Base-by-base conservation (phyloP, 2,797 vertebrate species). In the Arremon aurantiirostris region DNA sequence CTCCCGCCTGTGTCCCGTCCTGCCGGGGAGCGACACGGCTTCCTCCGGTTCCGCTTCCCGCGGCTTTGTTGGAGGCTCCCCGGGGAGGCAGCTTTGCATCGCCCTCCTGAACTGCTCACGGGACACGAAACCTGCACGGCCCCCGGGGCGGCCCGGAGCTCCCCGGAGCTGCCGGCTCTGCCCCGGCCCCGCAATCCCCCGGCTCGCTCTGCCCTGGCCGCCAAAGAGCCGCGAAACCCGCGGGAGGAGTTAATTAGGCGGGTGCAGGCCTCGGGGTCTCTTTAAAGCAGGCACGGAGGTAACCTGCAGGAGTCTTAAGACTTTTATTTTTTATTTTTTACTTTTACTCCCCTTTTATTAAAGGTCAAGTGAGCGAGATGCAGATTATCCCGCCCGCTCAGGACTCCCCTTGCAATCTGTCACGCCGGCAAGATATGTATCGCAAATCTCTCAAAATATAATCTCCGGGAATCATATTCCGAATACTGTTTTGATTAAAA, bases 401-500 rank as follows among this genome's bases (percentile, higher is more conserved):
- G 95, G 95, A 93, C 97, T 95, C 88, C 61, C 83, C 70, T 83
- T 83, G 97, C 98, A 98, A 98, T 98, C 98, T 98, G 97, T 97
- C 98, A 97, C 73, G 79, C 95, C 97, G 64, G 92, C 72, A 95
- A 98, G 95, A 97, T 97, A 97, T 90, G 97, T 97, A 97, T 97
- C 93, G 91, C 97, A 98, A 98, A 98, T 98, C 98, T 98, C 95
- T 97, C 97, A 93, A 97, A 96, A 97, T 97, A 98, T 98, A 98
- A 98, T 98, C 98, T 98, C 96, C 94, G 64, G 94, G 97, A 98
- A 98, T 98, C 97, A 97, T 98, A 98, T 98, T 98, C 97, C 93
- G 97, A 98, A 98, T 98, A 98, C 97, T 98, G 96, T 98, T 98
- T 98, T 98, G 98, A 98, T 98, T 98, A 98, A 98, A 97, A 98